Conservation (phyloP, 2,888 invertebrate species). For the Ophion ventricosus region DNA sequence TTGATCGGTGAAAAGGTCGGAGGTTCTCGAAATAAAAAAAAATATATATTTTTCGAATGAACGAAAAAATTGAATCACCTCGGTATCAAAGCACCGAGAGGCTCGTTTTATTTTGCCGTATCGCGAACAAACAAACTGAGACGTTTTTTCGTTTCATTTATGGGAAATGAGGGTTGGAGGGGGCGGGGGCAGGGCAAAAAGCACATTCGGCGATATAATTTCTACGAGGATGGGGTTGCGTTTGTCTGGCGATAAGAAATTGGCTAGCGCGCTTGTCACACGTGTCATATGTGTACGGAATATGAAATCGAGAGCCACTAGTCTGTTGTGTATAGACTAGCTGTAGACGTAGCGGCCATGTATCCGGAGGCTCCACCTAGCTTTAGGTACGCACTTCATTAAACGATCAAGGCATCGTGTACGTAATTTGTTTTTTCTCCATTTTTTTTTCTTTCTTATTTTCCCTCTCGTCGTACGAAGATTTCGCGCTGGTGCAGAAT, state of each 20-base stretch:
- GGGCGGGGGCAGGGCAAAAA: neutral
- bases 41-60: neutral
- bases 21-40: neutral
- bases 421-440: slow-evolving; percentile 72
- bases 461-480: slow-evolving; percentile 33
- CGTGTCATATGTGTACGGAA: slow-evolving; percentile 78
- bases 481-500: slow-evolving; percentile 44
- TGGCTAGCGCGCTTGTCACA: slow-evolving; percentile 68
- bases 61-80: no score
- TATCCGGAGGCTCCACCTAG: slow-evolving; percentile 82
- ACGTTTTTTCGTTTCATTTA: neutral
- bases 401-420: slow-evolving; percentile 79
- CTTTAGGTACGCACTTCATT: slow-evolving; percentile 81
- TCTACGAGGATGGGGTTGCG: slow-evolving; percentile 20
- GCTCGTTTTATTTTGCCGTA: no score
- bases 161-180: neutral
- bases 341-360: slow-evolving; percentile 82
- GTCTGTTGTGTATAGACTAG: slow-evolving; percentile 81
- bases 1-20: neutral
- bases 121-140: neutral
- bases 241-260: slow-evolving; percentile 56
- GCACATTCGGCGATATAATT: slow-evolving; percentile 13
- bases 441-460: slow-evolving; percentile 69
- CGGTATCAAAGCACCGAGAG: no score
- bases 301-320: slow-evolving; percentile 81